Conservation (phyloP, 37 sponge, comb jelly and placozoan genomes). For the Diacarnus erythraeanus region DNA sequence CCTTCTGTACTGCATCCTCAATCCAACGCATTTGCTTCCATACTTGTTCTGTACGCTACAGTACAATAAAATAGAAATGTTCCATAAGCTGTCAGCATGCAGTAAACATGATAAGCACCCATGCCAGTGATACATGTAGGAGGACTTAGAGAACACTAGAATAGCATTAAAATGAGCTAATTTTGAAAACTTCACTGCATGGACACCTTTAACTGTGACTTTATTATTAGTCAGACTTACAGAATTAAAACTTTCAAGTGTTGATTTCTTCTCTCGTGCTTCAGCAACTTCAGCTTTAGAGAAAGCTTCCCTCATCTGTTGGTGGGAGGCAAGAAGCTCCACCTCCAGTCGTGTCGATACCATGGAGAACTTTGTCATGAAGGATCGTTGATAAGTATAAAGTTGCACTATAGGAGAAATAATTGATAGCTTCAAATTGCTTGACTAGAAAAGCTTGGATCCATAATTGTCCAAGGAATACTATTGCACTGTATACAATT, state of each 20-base stretch:
- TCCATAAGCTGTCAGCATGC: too few relatives aligned
- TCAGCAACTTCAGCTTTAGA: slow-evolving; percentile 57
- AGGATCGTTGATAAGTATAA: slow-evolving; percentile 70
- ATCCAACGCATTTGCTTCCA: slow-evolving; percentile 80
- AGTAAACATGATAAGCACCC: too few relatives aligned
- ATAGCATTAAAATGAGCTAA: too few relatives aligned
- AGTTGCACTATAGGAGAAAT: slow-evolving; percentile 56
- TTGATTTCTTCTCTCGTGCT: slow-evolving; percentile 35
- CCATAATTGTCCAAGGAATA: too few relatives aligned
- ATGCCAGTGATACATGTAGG: too few relatives aligned
- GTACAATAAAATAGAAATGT: background rate
- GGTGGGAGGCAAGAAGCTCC: slow-evolving; percentile 66
- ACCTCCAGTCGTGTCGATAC: slow-evolving; percentile 66
- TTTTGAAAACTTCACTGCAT: too few relatives aligned
- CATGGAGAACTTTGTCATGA: slow-evolving; percentile 58
- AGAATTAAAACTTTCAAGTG: background rate
- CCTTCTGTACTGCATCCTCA: slow-evolving; percentile 67
- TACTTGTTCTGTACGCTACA: slow-evolving; percentile 49
- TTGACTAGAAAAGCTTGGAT: too few relatives aligned
- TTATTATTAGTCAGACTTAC: background rate
- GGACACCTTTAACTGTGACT: too few relatives aligned
- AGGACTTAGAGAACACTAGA: too few relatives aligned
- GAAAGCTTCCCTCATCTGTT: slow-evolving; percentile 78
- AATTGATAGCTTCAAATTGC: background rate
- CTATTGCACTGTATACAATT: too few relatives aligned